Evolutionary conservation across 2,797 vertebrate species (phyloP).

Genomic region (Siniperca undulata): DNA sequence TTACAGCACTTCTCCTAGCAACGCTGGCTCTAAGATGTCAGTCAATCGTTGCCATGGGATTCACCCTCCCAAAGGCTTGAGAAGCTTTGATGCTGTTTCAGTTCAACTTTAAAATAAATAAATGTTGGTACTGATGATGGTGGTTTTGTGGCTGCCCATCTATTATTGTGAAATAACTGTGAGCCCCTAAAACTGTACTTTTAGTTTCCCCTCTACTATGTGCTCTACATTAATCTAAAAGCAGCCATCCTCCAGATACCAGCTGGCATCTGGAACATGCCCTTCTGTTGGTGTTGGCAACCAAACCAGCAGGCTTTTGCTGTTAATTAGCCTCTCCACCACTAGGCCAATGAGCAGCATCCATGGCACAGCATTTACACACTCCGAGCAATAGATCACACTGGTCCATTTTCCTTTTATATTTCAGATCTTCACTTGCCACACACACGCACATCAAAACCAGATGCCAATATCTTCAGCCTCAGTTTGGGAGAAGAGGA

Average conservation of each 20-base stretch:
- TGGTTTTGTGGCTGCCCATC: conserved; percentile 24
- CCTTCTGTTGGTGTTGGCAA: conserved; percentile 71
- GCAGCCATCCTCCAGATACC: conserved; percentile 67
- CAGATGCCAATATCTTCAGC: conserved; percentile 65
- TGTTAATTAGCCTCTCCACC: conserved; percentile 71
- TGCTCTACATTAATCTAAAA: conserved; percentile 67
- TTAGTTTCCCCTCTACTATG: conserved; percentile 37
- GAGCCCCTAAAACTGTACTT: conserved; percentile 37
- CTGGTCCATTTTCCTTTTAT: conserved; percentile 59
- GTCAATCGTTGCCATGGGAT: not conserved
- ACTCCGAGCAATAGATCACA: conserved; percentile 61
- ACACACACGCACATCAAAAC: conserved; percentile 44
- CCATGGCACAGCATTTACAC: conserved; percentile 49
- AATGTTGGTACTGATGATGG: conserved; percentile 12
- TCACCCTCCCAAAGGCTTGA: not conserved
- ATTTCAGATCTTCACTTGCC: conserved; percentile 46
- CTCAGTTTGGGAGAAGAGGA: conserved; percentile 45
- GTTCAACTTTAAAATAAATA: not conserved
- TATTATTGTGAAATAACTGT: conserved; percentile 6
- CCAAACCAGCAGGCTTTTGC: conserved; percentile 55
- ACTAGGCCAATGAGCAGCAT: conserved; percentile 59
- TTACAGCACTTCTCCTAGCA: not conserved
- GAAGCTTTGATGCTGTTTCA: not conserved
- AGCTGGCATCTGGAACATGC: conserved; percentile 72
- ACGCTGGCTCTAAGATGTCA: not conserved